A percentile compares a stretch with the other conserved stretches of the same genome.
These are phyloP conservation scores for Pentamera pediparva DNA, from an alignment of 53 echinoderm and acorn worm species.

Conservation along the genomic window DNA sequence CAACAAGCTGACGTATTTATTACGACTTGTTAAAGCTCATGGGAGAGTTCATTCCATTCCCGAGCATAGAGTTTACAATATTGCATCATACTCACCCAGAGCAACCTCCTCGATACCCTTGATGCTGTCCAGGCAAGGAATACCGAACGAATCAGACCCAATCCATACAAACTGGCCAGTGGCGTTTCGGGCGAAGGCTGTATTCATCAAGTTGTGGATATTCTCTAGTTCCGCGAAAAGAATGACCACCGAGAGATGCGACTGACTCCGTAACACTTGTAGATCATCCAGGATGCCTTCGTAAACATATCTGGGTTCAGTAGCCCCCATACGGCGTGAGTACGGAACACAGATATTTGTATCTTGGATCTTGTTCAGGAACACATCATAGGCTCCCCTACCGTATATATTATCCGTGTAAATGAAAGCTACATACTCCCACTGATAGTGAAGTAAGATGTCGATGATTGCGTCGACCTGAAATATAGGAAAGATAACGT, in stretches of 20 bases:
- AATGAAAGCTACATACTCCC: slow-evolving; percentile 86
- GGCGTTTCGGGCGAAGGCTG: slow-evolving; percentile 41
- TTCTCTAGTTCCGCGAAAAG: slow-evolving; percentile 80
- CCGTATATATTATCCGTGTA: slow-evolving; percentile 87
- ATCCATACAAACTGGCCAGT: slow-evolving; percentile 78
- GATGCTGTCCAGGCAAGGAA: slow-evolving; percentile 56
- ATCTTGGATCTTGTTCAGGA: slow-evolving; percentile 31
- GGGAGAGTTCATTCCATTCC: no score
- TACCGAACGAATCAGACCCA: slow-evolving; percentile 92
- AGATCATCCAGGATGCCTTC: slow-evolving; percentile 38
- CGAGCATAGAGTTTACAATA: no score
- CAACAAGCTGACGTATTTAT: no score
- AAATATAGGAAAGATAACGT: neutral
- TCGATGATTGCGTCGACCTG: slow-evolving; percentile 73
- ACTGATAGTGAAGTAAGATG: slow-evolving; percentile 54
- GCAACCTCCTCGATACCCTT: slow-evolving; percentile 59
- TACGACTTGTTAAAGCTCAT: no score
- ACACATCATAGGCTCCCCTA: slow-evolving; percentile 58
- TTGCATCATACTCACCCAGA: slow-evolving; percentile 85
- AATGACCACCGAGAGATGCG: slow-evolving; percentile 71
- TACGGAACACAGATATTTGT: slow-evolving; percentile 60
- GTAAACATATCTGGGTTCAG: neutral
- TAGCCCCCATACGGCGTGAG: slow-evolving; percentile 48
- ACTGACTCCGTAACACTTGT: slow-evolving; percentile 21
- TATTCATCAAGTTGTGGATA: slow-evolving; percentile 47